Percentiles rank a stretch among this genome's conserved stretches.
These are phyloP conservation scores for Pteronotus mesoamericanus DNA, from an alignment of 2,797 vertebrate species.

Conservation along the genomic window DNA sequence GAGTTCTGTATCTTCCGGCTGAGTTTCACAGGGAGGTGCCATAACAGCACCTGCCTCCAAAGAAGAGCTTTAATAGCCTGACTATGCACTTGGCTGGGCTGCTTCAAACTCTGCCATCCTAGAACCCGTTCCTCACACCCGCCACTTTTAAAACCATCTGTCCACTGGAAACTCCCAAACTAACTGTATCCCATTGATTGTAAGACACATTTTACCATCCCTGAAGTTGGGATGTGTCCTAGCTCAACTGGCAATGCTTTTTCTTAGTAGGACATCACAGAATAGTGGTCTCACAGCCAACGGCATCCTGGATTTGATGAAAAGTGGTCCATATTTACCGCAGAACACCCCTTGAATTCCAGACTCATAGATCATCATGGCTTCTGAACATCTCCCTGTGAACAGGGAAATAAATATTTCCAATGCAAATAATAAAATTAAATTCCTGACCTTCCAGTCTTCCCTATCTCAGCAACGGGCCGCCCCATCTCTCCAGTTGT, in stretches of 20 bases:
- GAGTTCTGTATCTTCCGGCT: not conserved
- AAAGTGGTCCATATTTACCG: not conserved
- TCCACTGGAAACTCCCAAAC: not conserved
- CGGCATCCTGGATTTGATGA: not conserved
- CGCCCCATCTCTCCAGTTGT: not conserved
- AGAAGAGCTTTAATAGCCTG: not conserved
- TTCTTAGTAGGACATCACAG: not conserved
- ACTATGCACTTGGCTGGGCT: not conserved
- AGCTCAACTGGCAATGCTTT: not conserved
- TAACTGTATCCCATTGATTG: not conserved
- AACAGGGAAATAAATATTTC: not conserved
- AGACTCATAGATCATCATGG: constrained; percentile 12
- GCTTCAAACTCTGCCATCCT: not conserved
- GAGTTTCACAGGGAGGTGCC: not conserved
- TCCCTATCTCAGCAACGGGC: not conserved
- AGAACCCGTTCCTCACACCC: not conserved
- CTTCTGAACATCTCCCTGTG: not conserved
- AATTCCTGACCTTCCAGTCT: not conserved
- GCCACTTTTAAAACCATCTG: not conserved
- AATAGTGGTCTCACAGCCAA: not conserved
- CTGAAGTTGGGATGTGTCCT: not conserved
- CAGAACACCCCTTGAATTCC: not conserved
- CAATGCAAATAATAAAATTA: not conserved
- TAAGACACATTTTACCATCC: not conserved
- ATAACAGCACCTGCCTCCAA: not conserved